Percentiles rank a stretch among this genome's conserved stretches.
Evolutionary conservation across 2,113 vertebrate species (phyloP).

Genomic region (Gnathonemus echidnorhynchus): DNA sequence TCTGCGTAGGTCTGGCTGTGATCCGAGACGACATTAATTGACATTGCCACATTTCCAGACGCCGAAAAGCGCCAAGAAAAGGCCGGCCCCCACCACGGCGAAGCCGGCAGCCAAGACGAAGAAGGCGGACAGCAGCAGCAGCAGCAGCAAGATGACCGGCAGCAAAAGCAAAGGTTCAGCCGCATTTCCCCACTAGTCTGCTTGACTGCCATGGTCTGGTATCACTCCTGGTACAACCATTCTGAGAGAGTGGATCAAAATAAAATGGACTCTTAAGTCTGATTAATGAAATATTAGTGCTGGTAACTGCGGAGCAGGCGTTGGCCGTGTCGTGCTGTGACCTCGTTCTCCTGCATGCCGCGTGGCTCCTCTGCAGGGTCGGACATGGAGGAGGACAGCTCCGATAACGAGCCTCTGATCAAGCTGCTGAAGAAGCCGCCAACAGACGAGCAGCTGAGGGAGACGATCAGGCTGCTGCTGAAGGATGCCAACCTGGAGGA

Average conservation of each 20-base stretch:
- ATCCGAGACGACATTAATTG: neutral
- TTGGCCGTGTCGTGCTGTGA: neutral
- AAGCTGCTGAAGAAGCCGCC: slow-evolving; percentile 83
- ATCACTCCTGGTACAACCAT: neutral
- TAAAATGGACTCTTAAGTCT: neutral
- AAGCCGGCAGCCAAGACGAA: slow-evolving; percentile 77
- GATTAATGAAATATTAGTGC: neutral
- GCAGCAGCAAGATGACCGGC: slow-evolving; percentile 72
- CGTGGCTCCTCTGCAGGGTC: neutral
- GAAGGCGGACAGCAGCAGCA: slow-evolving; percentile 96
- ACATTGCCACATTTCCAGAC: slow-evolving; percentile 53
- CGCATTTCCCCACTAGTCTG: neutral
- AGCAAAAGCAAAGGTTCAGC: slow-evolving; percentile 70
- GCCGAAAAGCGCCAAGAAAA: slow-evolving; percentile 70
- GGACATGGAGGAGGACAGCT: slow-evolving; percentile 76
- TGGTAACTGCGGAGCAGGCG: neutral
- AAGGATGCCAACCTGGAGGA: slow-evolving; percentile 83
- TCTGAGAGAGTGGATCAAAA: neutral
- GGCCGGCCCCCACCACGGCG: slow-evolving; percentile 39
- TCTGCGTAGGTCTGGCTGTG: neutral
- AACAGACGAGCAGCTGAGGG: slow-evolving; percentile 78
- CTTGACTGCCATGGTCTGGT: neutral
- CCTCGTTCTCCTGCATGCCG: slow-evolving; percentile 12
- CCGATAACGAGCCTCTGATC: slow-evolving; percentile 87
- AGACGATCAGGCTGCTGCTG: slow-evolving; percentile 76